Evolutionary conservation across 2,797 vertebrate species (phyloP), one percentile per base, ranked within the genome.

Genomic region (Fringilla coelebs): DNA sequence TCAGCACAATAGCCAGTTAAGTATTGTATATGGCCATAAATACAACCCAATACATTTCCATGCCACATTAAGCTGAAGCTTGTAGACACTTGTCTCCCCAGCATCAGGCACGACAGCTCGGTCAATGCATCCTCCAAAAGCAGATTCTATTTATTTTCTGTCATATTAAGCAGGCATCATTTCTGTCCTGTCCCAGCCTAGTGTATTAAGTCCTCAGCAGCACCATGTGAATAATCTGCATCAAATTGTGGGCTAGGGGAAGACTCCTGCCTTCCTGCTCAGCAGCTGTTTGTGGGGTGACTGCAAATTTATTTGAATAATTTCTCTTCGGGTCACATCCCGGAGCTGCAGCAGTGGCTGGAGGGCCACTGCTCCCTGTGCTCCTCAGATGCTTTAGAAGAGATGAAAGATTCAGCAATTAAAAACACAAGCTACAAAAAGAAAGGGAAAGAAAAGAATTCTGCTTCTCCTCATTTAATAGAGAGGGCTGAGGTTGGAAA

Each of bases 11-110:
- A 95, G 94, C 93, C 40, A 0, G 86, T 94, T 97, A 97, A 96
- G 89, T 93, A 95, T 96, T 93, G 91, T 94, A 96, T 95, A 85
- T 94, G 84, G 86, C 78, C 91, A 96, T 96, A 97, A 97, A 97
- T 97, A 94, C 91, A 96, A 79, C 86, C 93, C 95, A 96, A 96
- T 96, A 96, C 68, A 94, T 96, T 97, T 96, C 92, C 96, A 96
- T 34, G 74, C 84, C 74, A 84, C 96, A 97, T 97, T 97, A 96
- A 94, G 65, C 82, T 88, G 91, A 85, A 85, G 73, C 92, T 78
- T 87, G 93, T 92, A 93, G 89, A 85, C 94, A 92, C 91, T 96
- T 88, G 86, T 94, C 94, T 97, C 88, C 86, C 13, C 73, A 66
- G 91, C 75, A 82, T 83, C 95, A 93, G 94, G 92, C 90, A 94